These are phyloP conservation scores for Syrmaticus mikado DNA, from an alignment of 2,113 vertebrate species.

Conservation along the genomic window DNA sequence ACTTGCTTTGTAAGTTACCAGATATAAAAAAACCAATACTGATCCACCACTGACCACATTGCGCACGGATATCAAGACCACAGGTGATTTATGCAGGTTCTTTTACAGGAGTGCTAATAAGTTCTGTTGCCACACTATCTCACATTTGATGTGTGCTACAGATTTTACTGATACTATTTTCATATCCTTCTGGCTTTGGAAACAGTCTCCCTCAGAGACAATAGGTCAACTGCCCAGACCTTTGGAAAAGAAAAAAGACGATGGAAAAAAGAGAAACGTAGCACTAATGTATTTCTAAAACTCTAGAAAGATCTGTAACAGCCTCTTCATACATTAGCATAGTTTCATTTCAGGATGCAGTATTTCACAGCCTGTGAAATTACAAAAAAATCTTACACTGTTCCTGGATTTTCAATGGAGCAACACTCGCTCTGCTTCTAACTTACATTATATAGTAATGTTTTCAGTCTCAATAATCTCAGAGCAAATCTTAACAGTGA, in stretches of 20 bases:
- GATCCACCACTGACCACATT: background rate
- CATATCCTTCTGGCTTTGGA: background rate
- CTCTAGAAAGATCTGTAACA: background rate
- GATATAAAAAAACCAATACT: background rate
- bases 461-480: background rate
- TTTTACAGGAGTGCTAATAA: background rate
- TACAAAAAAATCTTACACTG: background rate
- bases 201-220: background rate
- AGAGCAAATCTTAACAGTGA: background rate
- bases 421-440: background rate
- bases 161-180: background rate
- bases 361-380: background rate
- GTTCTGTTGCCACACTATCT: background rate
- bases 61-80: background rate
- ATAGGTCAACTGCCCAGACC: background rate
- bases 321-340: background rate
- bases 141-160: background rate
- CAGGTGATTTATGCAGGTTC: background rate
- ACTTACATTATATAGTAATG: background rate
- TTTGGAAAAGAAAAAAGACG: background rate
- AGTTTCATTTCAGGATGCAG: background rate
- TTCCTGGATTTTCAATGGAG: background rate
- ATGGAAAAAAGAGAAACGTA: background rate
- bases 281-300: background rate
- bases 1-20: background rate